Conservation (phyloP, 2,797 vertebrate species). For the Hirundo rustica region DNA sequence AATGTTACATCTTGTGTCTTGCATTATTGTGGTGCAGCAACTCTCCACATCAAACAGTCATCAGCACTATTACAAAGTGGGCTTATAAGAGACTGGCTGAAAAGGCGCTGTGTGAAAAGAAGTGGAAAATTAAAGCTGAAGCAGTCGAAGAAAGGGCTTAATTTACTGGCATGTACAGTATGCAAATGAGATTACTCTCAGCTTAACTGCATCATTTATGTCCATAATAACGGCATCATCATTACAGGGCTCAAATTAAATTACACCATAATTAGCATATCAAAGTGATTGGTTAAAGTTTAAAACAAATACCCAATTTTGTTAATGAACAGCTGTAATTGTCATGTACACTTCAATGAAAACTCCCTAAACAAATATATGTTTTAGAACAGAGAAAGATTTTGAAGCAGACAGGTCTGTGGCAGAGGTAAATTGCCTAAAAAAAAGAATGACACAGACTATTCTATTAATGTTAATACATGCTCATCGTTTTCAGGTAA, state of each 20-base stretch:
- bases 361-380: slow-evolving; percentile 99
- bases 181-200: slow-evolving; percentile 99
- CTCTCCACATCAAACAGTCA: slow-evolving; percentile 95
- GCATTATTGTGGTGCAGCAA: slow-evolving; percentile 87
- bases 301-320: slow-evolving; percentile 99
- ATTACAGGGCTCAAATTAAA: slow-evolving; percentile 99
- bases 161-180: slow-evolving; percentile 99
- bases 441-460: slow-evolving; percentile 77
- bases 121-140: slow-evolving; percentile 99
- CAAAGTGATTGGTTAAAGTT: slow-evolving; percentile 99
- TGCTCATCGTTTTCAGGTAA: slow-evolving; percentile 76
- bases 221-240: slow-evolving; percentile 99
- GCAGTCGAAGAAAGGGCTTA: slow-evolving; percentile 96
- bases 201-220: slow-evolving; percentile 99
- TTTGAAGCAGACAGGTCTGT: slow-evolving; percentile 75
- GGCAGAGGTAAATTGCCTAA: slow-evolving; percentile 72
- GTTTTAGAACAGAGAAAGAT: slow-evolving; percentile 86
- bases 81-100: slow-evolving; percentile 86
- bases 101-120: slow-evolving; percentile 92
- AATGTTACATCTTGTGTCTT: slow-evolving; percentile 92
- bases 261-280: slow-evolving; percentile 99
- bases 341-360: slow-evolving; percentile 91
- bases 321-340: slow-evolving; percentile 99
- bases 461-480: slow-evolving; percentile 78
- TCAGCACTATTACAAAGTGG: slow-evolving; percentile 91